These are phyloP conservation scores for Copidosoma floridanum DNA, from an alignment of 1,140 invertebrate genomes.

Conservation along the genomic window DNA sequence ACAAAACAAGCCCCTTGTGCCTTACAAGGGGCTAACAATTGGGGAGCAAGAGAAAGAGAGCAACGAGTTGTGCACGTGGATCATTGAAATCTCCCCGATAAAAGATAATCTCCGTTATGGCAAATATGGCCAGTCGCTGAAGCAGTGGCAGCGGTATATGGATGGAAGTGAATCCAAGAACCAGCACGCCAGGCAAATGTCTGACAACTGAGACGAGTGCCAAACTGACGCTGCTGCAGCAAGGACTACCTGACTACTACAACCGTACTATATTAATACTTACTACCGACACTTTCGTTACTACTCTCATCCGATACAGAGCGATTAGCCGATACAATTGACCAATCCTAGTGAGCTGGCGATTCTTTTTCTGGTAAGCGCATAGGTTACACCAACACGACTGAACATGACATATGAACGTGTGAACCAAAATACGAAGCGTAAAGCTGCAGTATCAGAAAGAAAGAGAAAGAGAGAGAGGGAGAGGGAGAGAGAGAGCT, in stretches of 20 bases:
- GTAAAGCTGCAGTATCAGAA: too few species aligned
- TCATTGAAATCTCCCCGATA: conserved; percentile 6
- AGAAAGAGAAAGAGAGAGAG: background rate
- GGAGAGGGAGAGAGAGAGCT: background rate
- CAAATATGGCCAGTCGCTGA: background rate
- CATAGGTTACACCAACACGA: too few species aligned
- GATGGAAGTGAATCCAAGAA: background rate
- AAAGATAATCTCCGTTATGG: conserved; percentile 16
- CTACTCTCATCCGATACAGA: background rate
- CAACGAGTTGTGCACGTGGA: background rate
- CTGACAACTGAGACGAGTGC: background rate
- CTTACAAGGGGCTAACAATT: too few species aligned
- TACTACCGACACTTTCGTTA: too few species aligned
- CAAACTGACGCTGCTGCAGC: too few species aligned
- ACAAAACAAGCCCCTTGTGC: background rate
- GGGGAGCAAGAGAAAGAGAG: too few species aligned
- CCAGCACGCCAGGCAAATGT: background rate
- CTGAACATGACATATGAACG: too few species aligned
- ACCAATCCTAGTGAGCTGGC: background rate
- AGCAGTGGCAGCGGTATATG: background rate
- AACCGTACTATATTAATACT: too few species aligned
- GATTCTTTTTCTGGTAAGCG: too few species aligned
- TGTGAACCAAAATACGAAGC: too few species aligned
- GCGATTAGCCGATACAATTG: conserved; percentile 15
- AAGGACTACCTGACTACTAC: too few species aligned